These are phyloP conservation scores for Cichladusa arquata DNA, from an alignment of 2,113 vertebrate species.

Conservation along the genomic window DNA sequence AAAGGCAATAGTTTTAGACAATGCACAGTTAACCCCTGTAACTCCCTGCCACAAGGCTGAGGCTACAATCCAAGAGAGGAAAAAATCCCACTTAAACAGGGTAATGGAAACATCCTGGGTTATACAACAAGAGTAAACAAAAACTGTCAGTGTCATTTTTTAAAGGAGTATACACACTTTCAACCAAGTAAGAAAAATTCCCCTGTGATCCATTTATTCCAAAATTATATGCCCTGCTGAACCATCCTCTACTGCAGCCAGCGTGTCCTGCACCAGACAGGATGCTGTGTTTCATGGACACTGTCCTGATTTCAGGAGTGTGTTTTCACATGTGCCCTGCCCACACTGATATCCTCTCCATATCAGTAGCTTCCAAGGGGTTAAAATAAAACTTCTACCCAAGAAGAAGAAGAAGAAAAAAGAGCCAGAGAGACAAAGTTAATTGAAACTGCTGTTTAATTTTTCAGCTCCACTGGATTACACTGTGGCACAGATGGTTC, in stretches of 20 bases:
- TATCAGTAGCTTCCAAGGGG: slow-evolving; percentile 68
- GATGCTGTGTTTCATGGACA: not conserved
- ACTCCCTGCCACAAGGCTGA: not conserved
- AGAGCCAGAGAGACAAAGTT: slow-evolving; percentile 78
- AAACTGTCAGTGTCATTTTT: not conserved
- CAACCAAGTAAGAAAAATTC: not conserved
- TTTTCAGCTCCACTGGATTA: slow-evolving; percentile 85
- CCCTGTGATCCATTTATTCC: not conserved
- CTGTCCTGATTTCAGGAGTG: not conserved
- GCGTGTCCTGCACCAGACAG: not conserved
- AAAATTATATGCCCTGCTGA: not conserved
- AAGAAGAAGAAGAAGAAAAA: slow-evolving; percentile 38
- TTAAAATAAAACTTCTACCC: slow-evolving; percentile 75
- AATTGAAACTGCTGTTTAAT: slow-evolving; percentile 86
- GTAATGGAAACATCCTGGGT: not conserved
- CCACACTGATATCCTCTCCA: not conserved
- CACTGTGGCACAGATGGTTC: slow-evolving; percentile 93
- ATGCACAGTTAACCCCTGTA: not conserved
- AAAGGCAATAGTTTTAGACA: not conserved
- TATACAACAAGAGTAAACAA: not conserved
- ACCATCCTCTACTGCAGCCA: not conserved
- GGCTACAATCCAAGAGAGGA: not conserved
- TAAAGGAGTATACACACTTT: not conserved
- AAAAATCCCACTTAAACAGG: not conserved
- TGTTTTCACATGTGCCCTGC: not conserved